Evolutionary conservation across 2,888 invertebrate species (phyloP), one percentile per base, ranked within the genome.

Genomic region (Drosophila longiperda): DNA sequence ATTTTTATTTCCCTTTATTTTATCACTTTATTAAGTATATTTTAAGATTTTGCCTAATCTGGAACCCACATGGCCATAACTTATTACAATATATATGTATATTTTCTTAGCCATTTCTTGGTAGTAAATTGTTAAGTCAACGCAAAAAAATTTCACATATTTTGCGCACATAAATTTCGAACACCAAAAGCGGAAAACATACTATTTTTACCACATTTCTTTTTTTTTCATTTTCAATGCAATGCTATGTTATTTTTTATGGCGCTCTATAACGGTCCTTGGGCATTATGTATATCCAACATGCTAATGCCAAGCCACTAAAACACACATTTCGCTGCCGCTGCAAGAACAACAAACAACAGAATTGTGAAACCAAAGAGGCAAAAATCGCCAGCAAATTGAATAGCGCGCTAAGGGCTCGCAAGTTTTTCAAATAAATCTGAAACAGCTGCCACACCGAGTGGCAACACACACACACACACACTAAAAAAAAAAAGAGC

Each of bases 261-360:
- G 52, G 70, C 75, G 69, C 64, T 72, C 64, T 55, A 61, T 66
- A 78, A 64, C 68, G 65, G 57, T 61, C 38, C 61, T 62, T 55
- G 59, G 70, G 73, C 69, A 80, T 80, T 80, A 80, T 71, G 78
- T 73, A 76, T 82, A 73, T 73, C 83, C 75, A 75, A 79, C 84
- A 85, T 85, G 85, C 85, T 85, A 86, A 85, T 85, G 79, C 87
- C 82, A 81, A 84, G 79, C 85, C 87, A 86, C 85, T 86, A 86
- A 85, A 85, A 85, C 87, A 86, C 85, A 85, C 85, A 84, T 85
- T 85, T 85, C 61, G 76, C 70, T 58, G 49, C 67, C 33, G 17
- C 62, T 38, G 34, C 65, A 62, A 40, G 42, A 52, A 64, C 26
- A 67, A 68, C 33, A 63, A 45, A 63, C 48, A 73, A 61, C 53